These are phyloP conservation scores for Bombyx huttoni DNA, from an alignment of 2,888 invertebrate species.

Conservation along the genomic window DNA sequence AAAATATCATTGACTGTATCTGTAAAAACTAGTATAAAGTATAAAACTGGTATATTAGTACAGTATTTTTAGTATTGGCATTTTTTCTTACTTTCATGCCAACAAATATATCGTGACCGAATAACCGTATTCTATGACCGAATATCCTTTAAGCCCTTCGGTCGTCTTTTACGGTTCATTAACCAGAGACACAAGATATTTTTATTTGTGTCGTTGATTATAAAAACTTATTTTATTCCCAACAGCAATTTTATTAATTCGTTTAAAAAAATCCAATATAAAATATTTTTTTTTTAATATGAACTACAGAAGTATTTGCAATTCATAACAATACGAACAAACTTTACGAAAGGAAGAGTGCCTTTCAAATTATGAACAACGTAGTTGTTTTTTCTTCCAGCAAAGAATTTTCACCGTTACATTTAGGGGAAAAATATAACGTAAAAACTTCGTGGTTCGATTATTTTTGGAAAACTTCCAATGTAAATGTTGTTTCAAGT, in stretches of 20 bases:
- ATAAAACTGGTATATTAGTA: too few relatives aligned
- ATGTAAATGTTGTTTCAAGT: conserved; percentile 8
- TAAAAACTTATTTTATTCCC: too few relatives aligned
- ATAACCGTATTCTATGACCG: conserved; percentile 25
- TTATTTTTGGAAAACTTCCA: neutral
- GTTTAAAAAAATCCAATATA: too few relatives aligned
- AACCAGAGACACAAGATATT: conserved; percentile 15
- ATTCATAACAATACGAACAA: neutral
- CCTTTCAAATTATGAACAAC: neutral
- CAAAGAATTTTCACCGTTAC: neutral
- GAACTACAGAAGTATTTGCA: neutral
- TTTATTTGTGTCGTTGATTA: too few relatives aligned
- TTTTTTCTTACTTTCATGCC: too few relatives aligned
- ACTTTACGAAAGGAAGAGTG: neutral
- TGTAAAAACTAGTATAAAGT: too few relatives aligned
- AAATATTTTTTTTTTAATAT: neutral
- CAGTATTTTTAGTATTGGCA: too few relatives aligned
- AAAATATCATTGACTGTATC: neutral
- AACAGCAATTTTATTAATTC: too few relatives aligned
- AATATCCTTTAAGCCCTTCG: conserved; percentile 26
- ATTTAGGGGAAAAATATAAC: neutral
- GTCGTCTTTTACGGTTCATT: conserved; percentile 17
- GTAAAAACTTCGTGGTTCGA: neutral
- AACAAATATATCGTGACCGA: conserved; percentile 16
- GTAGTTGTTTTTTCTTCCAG: neutral